Conservation (phyloP, 2,888 invertebrate genomes). For the Oeneis ivallda region DNA sequence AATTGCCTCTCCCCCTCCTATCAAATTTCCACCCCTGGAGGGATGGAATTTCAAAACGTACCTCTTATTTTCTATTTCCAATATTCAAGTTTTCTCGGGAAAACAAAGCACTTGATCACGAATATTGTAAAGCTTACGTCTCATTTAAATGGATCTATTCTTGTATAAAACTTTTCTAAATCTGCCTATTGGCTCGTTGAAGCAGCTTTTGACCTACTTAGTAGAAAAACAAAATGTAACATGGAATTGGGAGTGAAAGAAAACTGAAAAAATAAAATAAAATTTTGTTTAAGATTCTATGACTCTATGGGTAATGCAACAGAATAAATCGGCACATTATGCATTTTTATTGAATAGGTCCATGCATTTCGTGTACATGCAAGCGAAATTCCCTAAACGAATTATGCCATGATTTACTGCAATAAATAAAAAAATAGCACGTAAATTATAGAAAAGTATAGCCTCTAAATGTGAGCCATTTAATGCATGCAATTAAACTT, state of each 20-base stretch:
- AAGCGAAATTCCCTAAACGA: constrained; percentile 51
- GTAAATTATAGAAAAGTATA: constrained; percentile 19
- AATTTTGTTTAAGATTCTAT: constrained; percentile 4
- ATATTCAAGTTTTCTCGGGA: background rate
- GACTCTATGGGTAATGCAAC: too few relatives aligned
- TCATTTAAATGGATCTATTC: constrained; percentile 1
- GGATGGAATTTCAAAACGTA: too few relatives aligned
- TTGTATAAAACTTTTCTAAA: constrained; percentile 3
- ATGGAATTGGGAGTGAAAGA: background rate
- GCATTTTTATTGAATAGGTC: too few relatives aligned
- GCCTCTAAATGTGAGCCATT: constrained; percentile 16
- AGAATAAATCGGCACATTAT: too few relatives aligned
- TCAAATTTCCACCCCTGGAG: too few relatives aligned
- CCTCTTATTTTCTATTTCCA: too few relatives aligned
- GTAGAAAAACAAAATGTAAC: constrained; percentile 2
- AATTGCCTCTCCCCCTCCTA: too few relatives aligned
- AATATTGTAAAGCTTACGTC: background rate
- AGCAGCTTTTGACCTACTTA: constrained; percentile 15
- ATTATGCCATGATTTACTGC: constrained; percentile 53
- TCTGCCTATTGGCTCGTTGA: constrained; percentile 1
- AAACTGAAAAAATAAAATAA: constrained; percentile 1
- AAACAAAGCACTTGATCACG: constrained; percentile 13
- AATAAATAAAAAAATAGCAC: constrained; percentile 45
- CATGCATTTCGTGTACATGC: constrained; percentile 47
- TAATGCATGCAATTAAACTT: constrained; percentile 40